A percentile compares a stretch with the other conserved stretches of the same genome.
Evolutionary conservation across 2,113 vertebrate species (phyloP).

Genomic region (Geothlypis trichas): DNA sequence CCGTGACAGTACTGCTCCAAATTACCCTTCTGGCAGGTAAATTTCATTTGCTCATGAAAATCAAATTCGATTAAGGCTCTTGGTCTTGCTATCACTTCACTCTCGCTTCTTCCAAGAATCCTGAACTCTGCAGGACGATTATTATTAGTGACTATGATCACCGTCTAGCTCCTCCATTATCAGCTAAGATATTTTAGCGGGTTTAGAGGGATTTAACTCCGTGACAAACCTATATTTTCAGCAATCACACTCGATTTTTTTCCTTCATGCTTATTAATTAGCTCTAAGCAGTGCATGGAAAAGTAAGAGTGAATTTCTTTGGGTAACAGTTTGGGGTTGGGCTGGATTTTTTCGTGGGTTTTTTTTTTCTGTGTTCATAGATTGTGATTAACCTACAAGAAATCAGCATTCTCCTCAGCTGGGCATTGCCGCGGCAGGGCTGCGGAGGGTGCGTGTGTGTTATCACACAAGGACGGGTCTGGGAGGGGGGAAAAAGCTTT

Average conservation of each 20-base stretch:
- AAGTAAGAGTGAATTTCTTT: neutral
- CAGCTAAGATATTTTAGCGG: neutral
- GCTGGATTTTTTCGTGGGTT: neutral
- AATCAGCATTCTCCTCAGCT: neutral
- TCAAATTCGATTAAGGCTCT: conserved; percentile 68
- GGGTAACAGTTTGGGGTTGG: neutral
- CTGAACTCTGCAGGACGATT: neutral
- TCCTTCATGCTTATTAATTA: neutral
- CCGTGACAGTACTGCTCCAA: conserved; percentile 33
- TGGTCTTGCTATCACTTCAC: neutral
- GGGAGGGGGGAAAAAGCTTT: accelerated
- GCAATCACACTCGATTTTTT: neutral
- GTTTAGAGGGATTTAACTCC: neutral
- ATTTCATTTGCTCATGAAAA: conserved; percentile 75
- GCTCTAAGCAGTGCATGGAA: neutral
- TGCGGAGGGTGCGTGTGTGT: neutral
- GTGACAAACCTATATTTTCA: neutral
- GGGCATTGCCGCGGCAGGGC: neutral
- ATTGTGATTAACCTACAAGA: neutral
- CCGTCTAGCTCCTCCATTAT: neutral
- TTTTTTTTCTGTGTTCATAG: neutral
- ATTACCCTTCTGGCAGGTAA: conserved; percentile 70
- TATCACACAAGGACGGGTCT: neutral
- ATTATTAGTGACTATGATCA: conserved; percentile 24
- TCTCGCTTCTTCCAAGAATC: neutral